Base-by-base conservation (phyloP, 2,888 invertebrate species). In the Synergus japonicus region DNA sequence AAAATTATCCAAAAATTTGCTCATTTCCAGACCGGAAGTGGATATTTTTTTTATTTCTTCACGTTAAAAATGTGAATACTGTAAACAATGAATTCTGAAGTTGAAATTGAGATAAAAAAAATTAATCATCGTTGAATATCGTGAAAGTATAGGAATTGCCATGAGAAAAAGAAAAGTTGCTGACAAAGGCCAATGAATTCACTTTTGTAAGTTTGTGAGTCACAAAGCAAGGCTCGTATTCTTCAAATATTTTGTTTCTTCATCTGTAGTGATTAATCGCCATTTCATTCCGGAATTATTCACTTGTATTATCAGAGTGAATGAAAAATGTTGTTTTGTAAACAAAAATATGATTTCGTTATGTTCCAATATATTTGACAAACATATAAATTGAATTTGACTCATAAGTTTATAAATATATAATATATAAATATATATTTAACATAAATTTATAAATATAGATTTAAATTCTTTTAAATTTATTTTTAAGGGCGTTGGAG, bases 201-300 rank as follows among this genome's bases (percentile, higher is more conserved):
- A 22, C 60, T 12, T 60, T 63, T 29, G 18, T 9, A 63, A 29
- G 22, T 29, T 63, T 63, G 5, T 63, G 29, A 46, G 13, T 67
- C 67, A 67, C 9, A 22, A 44, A 43, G 22, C n/a, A 46, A 67
- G 43, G 18, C 3, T 49, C 49, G 29, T 54, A 44, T 18, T 67
- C 44, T 67, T 67, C 10, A 67, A 67, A 67, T 44, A 67, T 67
- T 67, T 67, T 13, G 22, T 22, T 5, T 63, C 29, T 63, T 22
- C 10, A 63, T 29, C 63, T 63, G 4, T 1, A 63, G 4, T 63
- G 63, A 63, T 63, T 29, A 63, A 63, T 63, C 13, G 13, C 29
- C 22, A 29, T 63, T 63, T 63, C 29, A 63, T 63, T 63, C 63
- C 29, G 18, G 12, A 63, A 63, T 63, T 77, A 80, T 79, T 80